These are phyloP conservation scores for Cryptotermes secundus DNA, from an alignment of 1,140 invertebrate genomes.

Conservation along the genomic window DNA sequence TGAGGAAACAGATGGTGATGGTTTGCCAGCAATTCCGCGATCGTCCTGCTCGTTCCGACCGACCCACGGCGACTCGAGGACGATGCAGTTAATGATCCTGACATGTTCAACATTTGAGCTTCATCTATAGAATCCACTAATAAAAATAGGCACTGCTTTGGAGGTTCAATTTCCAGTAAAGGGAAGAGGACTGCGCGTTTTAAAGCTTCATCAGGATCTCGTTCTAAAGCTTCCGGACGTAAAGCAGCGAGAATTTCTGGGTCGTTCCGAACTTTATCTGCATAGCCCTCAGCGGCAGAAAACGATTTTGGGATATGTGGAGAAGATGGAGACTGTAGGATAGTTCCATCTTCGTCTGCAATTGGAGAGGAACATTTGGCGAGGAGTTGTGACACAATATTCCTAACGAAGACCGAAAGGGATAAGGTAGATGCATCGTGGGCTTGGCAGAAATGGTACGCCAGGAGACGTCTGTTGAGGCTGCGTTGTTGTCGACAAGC, in stretches of 20 bases:
- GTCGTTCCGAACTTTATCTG: constrained; percentile 73
- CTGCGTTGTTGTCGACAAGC: constrained; percentile 64
- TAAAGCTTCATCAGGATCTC: constrained; percentile 87
- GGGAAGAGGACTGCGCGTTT: constrained; percentile 86
- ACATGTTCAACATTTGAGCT: constrained; percentile 46
- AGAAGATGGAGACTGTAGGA: constrained; percentile 18
- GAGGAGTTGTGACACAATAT: constrained; percentile 77
- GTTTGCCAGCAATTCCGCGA: constrained; percentile 82
- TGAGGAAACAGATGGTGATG: constrained; percentile 91
- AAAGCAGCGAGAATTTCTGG: constrained; percentile 63
- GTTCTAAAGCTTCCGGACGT: constrained; percentile 69
- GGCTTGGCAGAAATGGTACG: constrained; percentile 79
- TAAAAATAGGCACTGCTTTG: constrained; percentile 79
- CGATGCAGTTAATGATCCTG: constrained; percentile 44
- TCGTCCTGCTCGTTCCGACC: constrained; percentile 57
- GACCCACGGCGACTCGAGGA: constrained; percentile 45
- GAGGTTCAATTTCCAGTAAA: constrained; percentile 75
- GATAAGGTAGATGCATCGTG: constrained; percentile 65
- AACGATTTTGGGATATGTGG: constrained; percentile 28
- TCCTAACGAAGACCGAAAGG: constrained; percentile 78
- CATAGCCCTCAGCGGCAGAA: constrained; percentile 73
- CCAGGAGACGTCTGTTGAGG: constrained; percentile 73
- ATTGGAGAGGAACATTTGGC: constrained; percentile 54
- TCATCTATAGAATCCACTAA: constrained; percentile 93
- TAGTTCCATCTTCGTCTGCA: constrained; percentile 43